Percentiles rank a stretch among this genome's conserved stretches.
Evolutionary conservation across 1,140 invertebrate genomes (phyloP).

Genomic region (Temnothorax nylanderi): DNA sequence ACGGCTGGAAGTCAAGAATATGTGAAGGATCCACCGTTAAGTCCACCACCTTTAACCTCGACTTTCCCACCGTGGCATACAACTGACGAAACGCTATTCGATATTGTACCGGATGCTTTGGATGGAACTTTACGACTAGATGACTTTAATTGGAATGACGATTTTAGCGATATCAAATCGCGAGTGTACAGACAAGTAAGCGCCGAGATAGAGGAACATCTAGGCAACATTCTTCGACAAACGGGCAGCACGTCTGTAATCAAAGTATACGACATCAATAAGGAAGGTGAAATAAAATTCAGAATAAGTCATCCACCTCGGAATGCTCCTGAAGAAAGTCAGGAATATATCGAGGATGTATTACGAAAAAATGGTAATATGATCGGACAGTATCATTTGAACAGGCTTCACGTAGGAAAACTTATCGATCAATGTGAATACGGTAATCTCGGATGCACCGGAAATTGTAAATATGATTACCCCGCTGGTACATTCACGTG

Average conservation of each 20-base stretch:
- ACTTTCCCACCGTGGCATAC: conserved; percentile 83
- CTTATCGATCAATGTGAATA: conserved; percentile 91
- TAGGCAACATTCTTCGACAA: conserved; percentile 83
- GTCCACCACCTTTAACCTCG: conserved; percentile 84
- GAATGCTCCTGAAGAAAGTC: conserved; percentile 73
- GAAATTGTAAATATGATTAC: conserved; percentile 91
- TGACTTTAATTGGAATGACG: conserved; percentile 88
- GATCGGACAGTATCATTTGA: conserved; percentile 79
- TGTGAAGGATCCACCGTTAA: conserved; percentile 81
- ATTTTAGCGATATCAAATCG: conserved; percentile 87
- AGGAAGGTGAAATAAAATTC: conserved; percentile 80
- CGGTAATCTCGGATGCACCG: conserved; percentile 91
- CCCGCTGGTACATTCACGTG: conserved; percentile 88
- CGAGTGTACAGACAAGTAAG: conserved; percentile 88
- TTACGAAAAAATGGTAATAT: conserved; percentile 75
- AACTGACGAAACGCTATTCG: conserved; percentile 84
- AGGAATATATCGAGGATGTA: conserved; percentile 78
- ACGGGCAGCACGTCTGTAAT: conserved; percentile 81
- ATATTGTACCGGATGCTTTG: conserved; percentile 88
- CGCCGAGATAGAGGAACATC: conserved; percentile 86
- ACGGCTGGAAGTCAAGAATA: conserved; percentile 81
- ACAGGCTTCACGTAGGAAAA: conserved; percentile 75
- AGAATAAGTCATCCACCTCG: conserved; percentile 80
- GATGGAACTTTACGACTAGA: conserved; percentile 89
- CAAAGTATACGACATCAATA: conserved; percentile 88